phyloP scores from a whole-genome alignment of 2,113 vertebrate species.

The Sisor rabdophorus region DNA sequence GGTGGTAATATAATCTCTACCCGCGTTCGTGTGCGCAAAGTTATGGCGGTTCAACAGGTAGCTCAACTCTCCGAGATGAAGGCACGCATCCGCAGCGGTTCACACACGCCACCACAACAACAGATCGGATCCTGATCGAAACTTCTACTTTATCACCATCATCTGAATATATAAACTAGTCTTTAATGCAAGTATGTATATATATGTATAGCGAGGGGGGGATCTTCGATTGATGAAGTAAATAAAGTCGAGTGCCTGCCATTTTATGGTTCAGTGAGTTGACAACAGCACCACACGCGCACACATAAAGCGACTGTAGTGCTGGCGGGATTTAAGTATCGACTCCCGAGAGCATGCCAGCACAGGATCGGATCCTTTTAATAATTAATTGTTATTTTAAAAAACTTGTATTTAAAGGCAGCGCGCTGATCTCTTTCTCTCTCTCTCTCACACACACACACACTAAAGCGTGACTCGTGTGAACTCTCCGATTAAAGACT shows the following conservation, averaged over 20 bases:
- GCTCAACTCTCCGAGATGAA: neutral
- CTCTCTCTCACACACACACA: no score
- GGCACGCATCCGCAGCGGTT: neutral
- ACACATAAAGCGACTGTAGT: neutral
- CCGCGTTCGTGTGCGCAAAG: neutral
- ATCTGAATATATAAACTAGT: neutral
- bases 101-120: neutral
- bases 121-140: neutral
- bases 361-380: neutral
- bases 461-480: neutral
- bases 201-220: neutral
- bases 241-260: constrained; percentile 18
- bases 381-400: neutral
- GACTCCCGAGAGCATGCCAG: neutral
- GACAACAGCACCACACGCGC: constrained; percentile 3
- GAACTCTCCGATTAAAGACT: neutral
- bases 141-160: neutral
- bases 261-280: constrained; percentile 27
- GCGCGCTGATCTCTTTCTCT: neutral
- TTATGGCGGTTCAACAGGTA: constrained; percentile 42
- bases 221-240: neutral
- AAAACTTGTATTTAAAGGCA: neutral
- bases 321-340: neutral
- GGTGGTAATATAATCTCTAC: constrained; percentile 16
- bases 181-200: neutral